Evolutionary conservation across 2,888 invertebrate genomes (phyloP).

Genomic region (Amblyteles armatorius): DNA sequence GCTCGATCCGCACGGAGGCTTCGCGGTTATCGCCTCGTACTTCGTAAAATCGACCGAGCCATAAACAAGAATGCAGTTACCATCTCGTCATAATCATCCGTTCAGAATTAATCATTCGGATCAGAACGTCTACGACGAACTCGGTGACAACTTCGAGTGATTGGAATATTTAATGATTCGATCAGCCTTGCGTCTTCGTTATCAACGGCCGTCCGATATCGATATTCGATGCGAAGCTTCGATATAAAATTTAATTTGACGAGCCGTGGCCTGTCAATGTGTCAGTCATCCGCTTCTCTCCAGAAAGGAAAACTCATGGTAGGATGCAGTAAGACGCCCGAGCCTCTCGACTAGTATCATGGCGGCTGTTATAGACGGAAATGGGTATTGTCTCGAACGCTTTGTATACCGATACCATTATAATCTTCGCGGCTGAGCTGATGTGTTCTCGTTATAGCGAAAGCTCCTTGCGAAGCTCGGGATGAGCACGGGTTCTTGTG

Average conservation of each 20-base stretch:
- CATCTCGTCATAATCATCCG: constrained; percentile 2
- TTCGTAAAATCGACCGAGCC: background rate
- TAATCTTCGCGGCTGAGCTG: constrained; percentile 43
- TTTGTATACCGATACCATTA: constrained; percentile 7
- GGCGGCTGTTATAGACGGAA: background rate
- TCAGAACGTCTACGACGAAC: background rate
- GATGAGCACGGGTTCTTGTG: constrained; percentile 9
- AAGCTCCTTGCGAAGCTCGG: constrained; percentile 40
- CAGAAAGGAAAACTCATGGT: background rate
- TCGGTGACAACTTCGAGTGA: background rate
- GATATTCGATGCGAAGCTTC: background rate
- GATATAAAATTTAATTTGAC: background rate
- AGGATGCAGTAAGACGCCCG: background rate
- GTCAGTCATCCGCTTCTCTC: background rate
- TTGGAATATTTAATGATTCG: too few species aligned
- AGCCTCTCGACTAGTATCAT: background rate
- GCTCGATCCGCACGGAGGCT: constrained; percentile 1
- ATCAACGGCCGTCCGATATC: background rate
- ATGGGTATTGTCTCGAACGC: constrained; percentile 24
- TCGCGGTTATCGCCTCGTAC: constrained; percentile 22
- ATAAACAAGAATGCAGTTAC: background rate
- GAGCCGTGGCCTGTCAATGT: background rate
- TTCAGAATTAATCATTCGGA: background rate
- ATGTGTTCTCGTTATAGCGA: constrained; percentile 44
- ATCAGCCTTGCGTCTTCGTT: background rate